phyloP scores from a whole-genome alignment of 2,797 vertebrate species.

The Fistularia tabacaria region DNA sequence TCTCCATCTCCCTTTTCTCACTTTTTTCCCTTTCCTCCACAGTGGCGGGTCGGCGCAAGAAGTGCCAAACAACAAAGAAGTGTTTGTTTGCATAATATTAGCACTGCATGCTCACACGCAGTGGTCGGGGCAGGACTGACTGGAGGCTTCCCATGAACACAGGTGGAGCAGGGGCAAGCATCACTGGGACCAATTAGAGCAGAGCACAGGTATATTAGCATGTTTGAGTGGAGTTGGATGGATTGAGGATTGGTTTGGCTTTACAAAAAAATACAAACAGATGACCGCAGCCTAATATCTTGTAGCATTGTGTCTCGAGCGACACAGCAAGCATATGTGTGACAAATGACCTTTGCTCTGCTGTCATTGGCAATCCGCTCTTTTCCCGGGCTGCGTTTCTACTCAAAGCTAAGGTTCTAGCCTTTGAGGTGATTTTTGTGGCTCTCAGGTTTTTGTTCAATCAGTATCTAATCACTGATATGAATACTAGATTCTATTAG shows the following conservation, averaged over 20 bases:
- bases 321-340: slow-evolving; percentile 30
- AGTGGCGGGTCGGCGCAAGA: slow-evolving; percentile 51
- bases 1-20: slow-evolving; percentile 34
- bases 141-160: slow-evolving; percentile 69
- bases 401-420: not conserved
- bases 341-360: slow-evolving; percentile 57
- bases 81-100: slow-evolving; percentile 76
- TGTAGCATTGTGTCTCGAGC: too few species aligned
- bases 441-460: too few species aligned
- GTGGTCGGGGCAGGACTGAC: slow-evolving; percentile 65
- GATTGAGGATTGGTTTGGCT: slow-evolving; percentile 43
- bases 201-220: slow-evolving; percentile 74
- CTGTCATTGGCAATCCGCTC: slow-evolving; percentile 5
- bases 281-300: slow-evolving; percentile 28
- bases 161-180: slow-evolving; percentile 71
- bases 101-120: slow-evolving; percentile 47
- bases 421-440: too few species aligned
- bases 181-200: slow-evolving; percentile 81
- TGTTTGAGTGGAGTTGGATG: slow-evolving; percentile 68
- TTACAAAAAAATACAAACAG: slow-evolving; percentile 46
- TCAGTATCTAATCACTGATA: too few species aligned
- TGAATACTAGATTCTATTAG: too few species aligned
- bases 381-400: slow-evolving; percentile 6
- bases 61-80: slow-evolving; percentile 69
- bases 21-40: slow-evolving; percentile 47